Evolutionary conservation across 2,113 vertebrate species (phyloP), one percentile per base, ranked within the genome.

Genomic region (Oryzias curvinotus): DNA sequence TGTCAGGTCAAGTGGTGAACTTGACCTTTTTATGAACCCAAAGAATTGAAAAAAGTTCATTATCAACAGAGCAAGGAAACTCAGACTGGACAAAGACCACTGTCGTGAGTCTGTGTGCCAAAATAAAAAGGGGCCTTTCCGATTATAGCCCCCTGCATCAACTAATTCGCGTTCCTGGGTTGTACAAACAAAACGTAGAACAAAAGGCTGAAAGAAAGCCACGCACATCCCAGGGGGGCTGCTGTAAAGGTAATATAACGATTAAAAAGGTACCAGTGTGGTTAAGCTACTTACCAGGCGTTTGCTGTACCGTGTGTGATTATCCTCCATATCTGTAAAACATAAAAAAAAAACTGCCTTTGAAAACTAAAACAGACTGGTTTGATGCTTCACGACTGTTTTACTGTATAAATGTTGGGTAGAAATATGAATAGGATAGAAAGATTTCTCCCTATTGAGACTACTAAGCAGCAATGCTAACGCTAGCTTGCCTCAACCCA

Each of bases 271-370:
- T 67, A 57, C 16, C 64, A 50, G 28, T 65, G 44, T 23, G 52
- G 14, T 48, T 13, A 46, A 72, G 70, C 70, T 71, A 93, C 96
- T 94, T 80, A 98, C 96, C 95, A 98, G 87, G 88, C 96, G 94
- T 85, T 98, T 95, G 90, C 96, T 98, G 91, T 98, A 98, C 52
- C 96, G 95, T 73, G 95, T 93, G 65, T 93, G 91, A 56, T 92
- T 89, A 79, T 96, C 96, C 86, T 95, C 95, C 52, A 96, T 79
- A 17, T 81, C 68, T 78, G 63, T 69, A 17, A 5, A 6, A 14
- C 13, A 14, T 10, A 43, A 14, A 43, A 43, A 7, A 46, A 17
- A 2, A 52, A 19, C 77, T 62, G 23, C 8, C 64, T 65, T 76
- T 65, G 42, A 7, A 47, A n/a, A 6, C 5, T 8, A n/a, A 8